Percentiles rank a stretch among this genome's conserved stretches.
These are phyloP conservation scores for Tenthredo distinguenda DNA, from an alignment of 2,888 invertebrate species.

Conservation along the genomic window DNA sequence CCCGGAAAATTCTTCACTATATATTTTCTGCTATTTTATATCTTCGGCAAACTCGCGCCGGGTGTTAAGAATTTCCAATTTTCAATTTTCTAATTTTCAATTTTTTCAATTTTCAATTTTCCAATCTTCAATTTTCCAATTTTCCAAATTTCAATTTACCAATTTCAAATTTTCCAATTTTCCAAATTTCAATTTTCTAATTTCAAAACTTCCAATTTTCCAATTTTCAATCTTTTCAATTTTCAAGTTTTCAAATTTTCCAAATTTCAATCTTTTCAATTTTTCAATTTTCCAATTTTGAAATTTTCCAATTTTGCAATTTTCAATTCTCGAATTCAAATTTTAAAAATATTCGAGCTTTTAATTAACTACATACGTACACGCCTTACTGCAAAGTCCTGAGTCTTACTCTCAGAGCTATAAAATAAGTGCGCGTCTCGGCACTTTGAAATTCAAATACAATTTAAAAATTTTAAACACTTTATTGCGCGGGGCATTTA, in stretches of 20 bases:
- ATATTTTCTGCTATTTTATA: not conserved
- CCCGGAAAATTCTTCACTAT: not conserved
- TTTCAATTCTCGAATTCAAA: not conserved
- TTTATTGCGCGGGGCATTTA: conserved; percentile 74
- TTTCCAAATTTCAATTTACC: too few species aligned
- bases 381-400: not conserved
- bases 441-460: conserved; percentile 70
- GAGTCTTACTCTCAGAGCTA: not conserved
- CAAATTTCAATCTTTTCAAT: not conserved
- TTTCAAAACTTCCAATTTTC: too few species aligned
- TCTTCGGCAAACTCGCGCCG: not conserved
- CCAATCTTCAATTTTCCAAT: too few species aligned
- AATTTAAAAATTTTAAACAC: conserved; percentile 73
- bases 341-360: not conserved
- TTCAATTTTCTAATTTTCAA: too few species aligned
- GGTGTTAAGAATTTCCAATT: not conserved
- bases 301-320: too few species aligned
- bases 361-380: not conserved
- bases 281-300: not conserved
- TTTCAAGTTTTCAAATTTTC: not conserved
- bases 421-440: conserved; percentile 50
- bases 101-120: too few species aligned
- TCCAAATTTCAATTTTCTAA: too few species aligned
- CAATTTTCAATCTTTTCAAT: not conserved
- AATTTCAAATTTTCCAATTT: too few species aligned